Evolutionary conservation across 2,113 vertebrate species (phyloP).

Genomic region (Paramormyrops kingsleyae): DNA sequence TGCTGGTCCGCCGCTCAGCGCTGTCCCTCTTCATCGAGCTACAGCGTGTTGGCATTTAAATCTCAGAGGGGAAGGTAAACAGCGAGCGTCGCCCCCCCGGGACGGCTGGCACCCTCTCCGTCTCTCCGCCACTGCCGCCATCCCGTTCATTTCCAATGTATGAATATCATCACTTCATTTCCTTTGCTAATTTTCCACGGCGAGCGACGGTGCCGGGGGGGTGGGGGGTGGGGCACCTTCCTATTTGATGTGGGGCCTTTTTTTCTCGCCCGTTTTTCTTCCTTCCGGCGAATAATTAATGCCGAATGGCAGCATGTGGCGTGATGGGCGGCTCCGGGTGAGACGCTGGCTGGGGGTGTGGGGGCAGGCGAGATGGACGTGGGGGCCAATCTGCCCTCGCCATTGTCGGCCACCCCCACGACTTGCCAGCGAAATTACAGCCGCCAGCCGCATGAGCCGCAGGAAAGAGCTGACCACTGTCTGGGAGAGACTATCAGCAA

Average conservation of each 20-base stretch:
- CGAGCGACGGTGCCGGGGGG: conserved; percentile 52
- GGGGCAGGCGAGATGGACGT: not conserved
- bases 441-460: not conserved
- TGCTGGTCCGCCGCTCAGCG: not conserved
- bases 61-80: not conserved
- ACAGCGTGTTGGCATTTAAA: not conserved
- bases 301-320: conserved; percentile 43
- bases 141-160: conserved; percentile 63
- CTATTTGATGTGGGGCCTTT: conserved; percentile 48
- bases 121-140: not conserved
- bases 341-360: conserved; percentile 19
- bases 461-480: conserved; percentile 2
- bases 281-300: conserved; percentile 39
- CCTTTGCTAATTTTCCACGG: conserved; percentile 47
- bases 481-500: not conserved
- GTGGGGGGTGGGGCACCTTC: conserved; percentile 58
- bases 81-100: not conserved
- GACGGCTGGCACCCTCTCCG: not conserved
- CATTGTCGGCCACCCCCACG: not conserved
- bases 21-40: not conserved
- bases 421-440: not conserved
- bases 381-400: not conserved
- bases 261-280: conserved; percentile 56
- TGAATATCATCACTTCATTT: conserved; percentile 70
- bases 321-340: conserved; percentile 46